phyloP scores from a whole-genome alignment of 2,888 invertebrate species.

The Thymelicus lineola region DNA sequence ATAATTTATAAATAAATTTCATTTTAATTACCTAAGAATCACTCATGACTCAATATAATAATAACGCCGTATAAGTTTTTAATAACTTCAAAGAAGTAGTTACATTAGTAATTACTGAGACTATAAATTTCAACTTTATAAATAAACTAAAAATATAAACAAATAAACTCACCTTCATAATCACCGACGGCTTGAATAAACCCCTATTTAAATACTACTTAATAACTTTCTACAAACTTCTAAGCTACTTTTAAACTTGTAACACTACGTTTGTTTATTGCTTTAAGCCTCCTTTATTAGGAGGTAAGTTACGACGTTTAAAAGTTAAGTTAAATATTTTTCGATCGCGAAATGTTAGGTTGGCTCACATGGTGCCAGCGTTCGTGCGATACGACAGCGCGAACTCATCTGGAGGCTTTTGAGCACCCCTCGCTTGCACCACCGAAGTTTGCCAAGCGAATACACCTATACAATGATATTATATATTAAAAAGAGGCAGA shows the following conservation, averaged over 20 bases:
- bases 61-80: too few relatives aligned
- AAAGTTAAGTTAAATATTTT: slow-evolving; percentile 38
- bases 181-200: slow-evolving; percentile 38
- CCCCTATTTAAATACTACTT: not conserved
- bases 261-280: slow-evolving; percentile 50
- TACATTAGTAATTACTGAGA: too few relatives aligned
- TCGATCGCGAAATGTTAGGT: slow-evolving; percentile 34
- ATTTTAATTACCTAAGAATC: too few relatives aligned
- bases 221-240: slow-evolving; percentile 6
- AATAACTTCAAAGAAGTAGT: too few relatives aligned
- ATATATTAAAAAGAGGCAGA: too few relatives aligned
- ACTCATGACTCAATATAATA: too few relatives aligned
- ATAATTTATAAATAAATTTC: too few relatives aligned
- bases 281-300: slow-evolving; percentile 44
- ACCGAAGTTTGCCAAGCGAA: slow-evolving; percentile 21
- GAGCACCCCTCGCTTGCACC: slow-evolving; percentile 44
- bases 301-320: not conserved
- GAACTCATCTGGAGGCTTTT: slow-evolving; percentile 61
- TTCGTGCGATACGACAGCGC: slow-evolving; percentile 61
- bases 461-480: too few relatives aligned
- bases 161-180: slow-evolving; percentile 60
- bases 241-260: slow-evolving; percentile 40
- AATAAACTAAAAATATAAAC: not conserved
- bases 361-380: slow-evolving; percentile 54
- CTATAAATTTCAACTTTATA: not conserved